Evolutionary conservation across 2,888 invertebrate genomes (phyloP), one percentile per base, ranked within the genome.

Genomic region (Lithophane semibrunnea): DNA sequence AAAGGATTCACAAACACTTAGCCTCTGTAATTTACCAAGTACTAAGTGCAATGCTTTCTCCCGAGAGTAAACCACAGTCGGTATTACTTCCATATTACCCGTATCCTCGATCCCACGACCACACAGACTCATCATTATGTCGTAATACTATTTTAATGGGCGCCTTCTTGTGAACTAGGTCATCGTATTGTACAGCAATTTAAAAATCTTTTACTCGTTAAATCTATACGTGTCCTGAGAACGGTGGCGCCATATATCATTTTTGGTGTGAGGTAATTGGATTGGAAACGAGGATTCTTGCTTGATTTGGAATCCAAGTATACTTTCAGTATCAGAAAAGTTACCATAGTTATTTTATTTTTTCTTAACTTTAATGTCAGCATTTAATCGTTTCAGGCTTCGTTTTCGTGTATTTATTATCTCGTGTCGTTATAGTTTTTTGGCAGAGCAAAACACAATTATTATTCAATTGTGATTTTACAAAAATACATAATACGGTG

Each of bases 61-160:
- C 68, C 56, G 66, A 58, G 64, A 65, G 66, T 86, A 86, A 78
- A 83, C 83, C 78, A 86, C 82, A 75, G 79, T 8, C 29, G 3
- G 64, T 73, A 77, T 72, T 67, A 80, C 75, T 68, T 73, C 68
- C 42, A 66, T 72, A 77, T 73, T 80, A 82, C 65, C 29, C 44
- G 73, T 79, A 82, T 80, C 79, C 78, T 82, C 80, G 74, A 81
- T 85, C 85, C 75, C 82, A 79, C 79, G 87, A 82, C 74, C 81
- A 81, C 81, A 77, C 80, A 73, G 64, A 69, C 78, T 71, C 73
- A 83, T 83, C 82, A 90, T 90, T 91, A 88, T 86, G 81, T 78
- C 79, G 86, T 91, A 91, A 92, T 90, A 89, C 84, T 77, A 85
- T 90, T 91, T 91, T 92, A 91, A 92, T 92, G 88, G 89, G 74